phyloP scores from a whole-genome alignment of 2,888 invertebrate genomes.

The Ferrisia virgata region DNA sequence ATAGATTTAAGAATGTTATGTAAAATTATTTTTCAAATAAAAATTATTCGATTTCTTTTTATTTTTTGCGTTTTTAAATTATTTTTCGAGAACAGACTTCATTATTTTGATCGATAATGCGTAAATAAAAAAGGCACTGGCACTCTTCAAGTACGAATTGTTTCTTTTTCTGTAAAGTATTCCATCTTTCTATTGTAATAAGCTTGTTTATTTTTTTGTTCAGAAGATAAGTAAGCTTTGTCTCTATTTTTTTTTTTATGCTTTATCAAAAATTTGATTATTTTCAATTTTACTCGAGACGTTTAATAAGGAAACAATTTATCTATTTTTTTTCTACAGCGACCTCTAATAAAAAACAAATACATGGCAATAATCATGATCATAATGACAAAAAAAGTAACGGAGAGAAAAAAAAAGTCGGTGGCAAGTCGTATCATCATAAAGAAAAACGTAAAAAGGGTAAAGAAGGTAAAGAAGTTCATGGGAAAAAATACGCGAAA shows the following conservation, averaged over 20 bases:
- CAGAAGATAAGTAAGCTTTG: not conserved
- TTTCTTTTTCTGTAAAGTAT: not conserved
- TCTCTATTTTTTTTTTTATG: not conserved
- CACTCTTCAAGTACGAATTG: not conserved
- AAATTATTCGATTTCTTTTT: not conserved
- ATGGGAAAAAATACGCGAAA: not conserved
- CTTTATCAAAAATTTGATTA: not conserved
- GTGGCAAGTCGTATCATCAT: not conserved
- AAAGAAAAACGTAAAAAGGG: constrained; percentile 2
- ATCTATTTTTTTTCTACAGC: not conserved
- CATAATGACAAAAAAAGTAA: not conserved
- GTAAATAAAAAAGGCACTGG: not conserved
- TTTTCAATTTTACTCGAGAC: not conserved
- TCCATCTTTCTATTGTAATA: no score
- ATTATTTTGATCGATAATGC: constrained; percentile 3
- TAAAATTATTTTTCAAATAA: constrained; percentile 13
- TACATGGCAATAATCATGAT: not conserved
- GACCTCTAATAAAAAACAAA: not conserved
- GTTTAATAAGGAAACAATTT: no score
- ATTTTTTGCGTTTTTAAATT: not conserved
- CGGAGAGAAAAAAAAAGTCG: not conserved
- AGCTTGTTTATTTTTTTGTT: not conserved
- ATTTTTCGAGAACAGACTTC: not conserved
- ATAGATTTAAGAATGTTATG: not conserved
- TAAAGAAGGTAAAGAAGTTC: not conserved